Percentiles rank a stretch among this genome's conserved stretches.
These are phyloP conservation scores for Aphidoletes aphidimyza DNA, from an alignment of 2,888 invertebrate species.

Conservation along the genomic window DNA sequence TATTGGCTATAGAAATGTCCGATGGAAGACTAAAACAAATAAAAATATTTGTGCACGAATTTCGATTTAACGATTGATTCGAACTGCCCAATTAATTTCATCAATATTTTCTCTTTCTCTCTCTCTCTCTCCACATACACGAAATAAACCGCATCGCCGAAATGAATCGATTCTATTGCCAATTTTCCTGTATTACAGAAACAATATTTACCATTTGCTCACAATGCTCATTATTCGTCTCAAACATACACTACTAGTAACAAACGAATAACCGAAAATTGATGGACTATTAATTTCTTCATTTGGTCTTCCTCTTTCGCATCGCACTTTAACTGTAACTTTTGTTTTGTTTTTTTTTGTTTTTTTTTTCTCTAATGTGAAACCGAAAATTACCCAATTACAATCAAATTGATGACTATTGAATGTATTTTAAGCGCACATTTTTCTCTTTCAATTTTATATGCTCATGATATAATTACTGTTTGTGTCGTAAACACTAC, in stretches of 20 bases:
- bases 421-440: background rate
- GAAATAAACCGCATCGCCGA: background rate
- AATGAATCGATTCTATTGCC: constrained; percentile 9
- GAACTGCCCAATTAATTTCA: constrained; percentile 20
- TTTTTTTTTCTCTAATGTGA: background rate
- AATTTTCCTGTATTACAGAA: background rate
- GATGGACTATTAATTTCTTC: constrained; percentile 25
- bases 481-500: background rate
- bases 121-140: too few relatives aligned
- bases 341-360: background rate
- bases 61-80: background rate
- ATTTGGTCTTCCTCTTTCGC: background rate
- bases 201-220: too few relatives aligned
- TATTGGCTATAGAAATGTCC: background rate
- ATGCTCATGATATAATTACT: background rate
- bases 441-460: background rate
- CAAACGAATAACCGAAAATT: background rate
- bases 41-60: background rate
- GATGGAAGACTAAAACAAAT: background rate
- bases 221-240: background rate
- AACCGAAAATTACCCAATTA: constrained; percentile 5
- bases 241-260: background rate
- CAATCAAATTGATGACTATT: background rate
- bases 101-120: background rate
- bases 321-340: background rate